phyloP scores from a whole-genome alignment of 1,140 invertebrate species.

The Uloborus diversus region DNA sequence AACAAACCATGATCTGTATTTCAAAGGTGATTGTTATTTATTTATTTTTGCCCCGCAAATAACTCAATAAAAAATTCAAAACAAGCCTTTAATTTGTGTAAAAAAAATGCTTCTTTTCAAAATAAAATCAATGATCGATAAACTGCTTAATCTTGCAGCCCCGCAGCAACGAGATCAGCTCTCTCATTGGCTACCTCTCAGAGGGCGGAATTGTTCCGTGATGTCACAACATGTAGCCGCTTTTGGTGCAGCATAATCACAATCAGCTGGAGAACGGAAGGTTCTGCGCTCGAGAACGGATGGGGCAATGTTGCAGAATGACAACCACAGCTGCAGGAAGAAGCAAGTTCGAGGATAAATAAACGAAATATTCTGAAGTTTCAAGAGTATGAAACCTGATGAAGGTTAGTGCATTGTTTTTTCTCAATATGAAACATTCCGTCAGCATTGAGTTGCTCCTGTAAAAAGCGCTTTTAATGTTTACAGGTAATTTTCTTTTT shows the following conservation, averaged over 20 bases:
- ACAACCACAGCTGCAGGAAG: neutral
- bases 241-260: conserved; percentile 26
- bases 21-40: too few species aligned
- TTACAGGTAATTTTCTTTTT: neutral
- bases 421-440: too few species aligned
- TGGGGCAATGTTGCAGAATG: neutral
- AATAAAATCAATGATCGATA: conserved; percentile 17
- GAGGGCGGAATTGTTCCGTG: conserved; percentile 6
- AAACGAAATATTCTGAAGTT: neutral
- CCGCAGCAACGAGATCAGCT: neutral
- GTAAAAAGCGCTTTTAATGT: too few species aligned
- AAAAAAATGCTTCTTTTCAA: neutral
- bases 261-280: conserved; percentile 33
- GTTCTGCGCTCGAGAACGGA: neutral
- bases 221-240: conserved; percentile 31
- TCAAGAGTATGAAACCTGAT: conserved; percentile 26
- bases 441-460: too few species aligned
- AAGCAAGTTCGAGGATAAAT: neutral
- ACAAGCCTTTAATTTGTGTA: neutral
- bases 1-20: too few species aligned
- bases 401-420: neutral
- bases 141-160: conserved; percentile 37
- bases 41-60: too few species aligned
- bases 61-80: too few species aligned
- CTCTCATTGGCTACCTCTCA: neutral